Conservation (phyloP, 2,113 vertebrate species). For the Myotis lucifugus region DNA sequence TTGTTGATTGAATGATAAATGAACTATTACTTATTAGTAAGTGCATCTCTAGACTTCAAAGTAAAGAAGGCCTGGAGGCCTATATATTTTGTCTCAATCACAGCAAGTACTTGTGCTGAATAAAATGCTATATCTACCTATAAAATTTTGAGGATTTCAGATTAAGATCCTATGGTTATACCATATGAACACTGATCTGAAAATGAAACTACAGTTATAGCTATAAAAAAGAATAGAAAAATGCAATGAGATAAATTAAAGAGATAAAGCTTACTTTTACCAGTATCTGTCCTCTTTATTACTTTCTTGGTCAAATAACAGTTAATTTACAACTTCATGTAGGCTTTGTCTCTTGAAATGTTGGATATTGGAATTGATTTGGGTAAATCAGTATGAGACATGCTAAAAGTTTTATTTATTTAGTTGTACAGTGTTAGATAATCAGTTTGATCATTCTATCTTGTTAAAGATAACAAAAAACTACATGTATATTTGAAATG, state of each 20-base stretch:
- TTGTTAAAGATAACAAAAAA: background rate
- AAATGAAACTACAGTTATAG: conserved; percentile 55
- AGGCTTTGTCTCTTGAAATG: conserved; percentile 44
- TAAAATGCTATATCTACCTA: background rate
- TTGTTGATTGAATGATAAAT: conserved; percentile 63
- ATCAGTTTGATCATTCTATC: conserved; percentile 56
- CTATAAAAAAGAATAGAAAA: conserved; percentile 4
- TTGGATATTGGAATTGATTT: conserved; percentile 43
- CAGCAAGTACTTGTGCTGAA: conserved; percentile 1
- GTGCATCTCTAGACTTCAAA: conserved; percentile 49
- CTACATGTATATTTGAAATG: conserved; percentile 14
- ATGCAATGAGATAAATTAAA: conserved; percentile 10
- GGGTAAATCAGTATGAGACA: conserved; percentile 50
- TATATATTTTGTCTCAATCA: conserved; percentile 47
- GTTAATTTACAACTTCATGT: conserved; percentile 61
- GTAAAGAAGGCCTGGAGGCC: background rate
- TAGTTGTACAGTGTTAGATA: conserved; percentile 48
- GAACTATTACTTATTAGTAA: conserved; percentile 64
- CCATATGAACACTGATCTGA: conserved; percentile 3
- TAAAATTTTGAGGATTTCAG: conserved; percentile 22
- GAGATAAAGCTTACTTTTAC: conserved; percentile 31
- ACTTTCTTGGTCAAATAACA: conserved; percentile 21
- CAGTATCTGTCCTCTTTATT: conserved; percentile 43
- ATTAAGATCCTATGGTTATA: conserved; percentile 15
- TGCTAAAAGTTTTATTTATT: conserved; percentile 44